Evolutionary conservation across 2,797 vertebrate species (phyloP), one percentile per base, ranked within the genome.

Genomic region (Malacoctenus gilli): DNA sequence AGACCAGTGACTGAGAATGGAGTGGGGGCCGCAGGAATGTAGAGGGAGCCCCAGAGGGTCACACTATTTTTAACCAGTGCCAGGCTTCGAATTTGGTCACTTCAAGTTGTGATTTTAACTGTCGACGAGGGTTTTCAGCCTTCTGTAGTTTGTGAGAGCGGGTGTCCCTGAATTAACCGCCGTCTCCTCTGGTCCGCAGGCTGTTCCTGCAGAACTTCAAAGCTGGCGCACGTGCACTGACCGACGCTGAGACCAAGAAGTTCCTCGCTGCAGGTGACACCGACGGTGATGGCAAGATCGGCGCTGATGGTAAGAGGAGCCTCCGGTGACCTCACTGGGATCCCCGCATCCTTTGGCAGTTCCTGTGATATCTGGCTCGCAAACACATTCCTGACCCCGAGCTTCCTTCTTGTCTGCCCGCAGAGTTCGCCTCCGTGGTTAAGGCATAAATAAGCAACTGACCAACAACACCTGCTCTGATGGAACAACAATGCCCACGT

Each of bases 241-340:
- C 84, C 6, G 84, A 89, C 0, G 68, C 47, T 6, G 92, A 94
- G 90, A 93, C 92, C 68, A 67, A 82, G 66, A 46, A 9, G 0
- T 91, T 94, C 87, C 81, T 94, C 7, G 61, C 82, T 69, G 92
- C 87, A 52, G 93, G 92, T 7, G 93, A 95, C 60, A 76, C 70
- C 3, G 92, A 94, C 32, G 87, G 89, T 68, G 92, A 95, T 1
- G 92, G 93, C 70, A 94, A 90, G 89, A 95, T 92, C 15, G 95
- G 93, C 69, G 78, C 67, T 63, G 91, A 91, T 0, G 89, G 91
- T 93, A 80, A 0, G 43, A 4, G 3, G 43, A 4, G 3, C 37
- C 5, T 3, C 15, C 16, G 4, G 9, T 5, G 9, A 2, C 13
- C 9, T 21, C 12, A 3, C 34, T 7, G 4, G 5, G 9, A 28